phyloP scores from a whole-genome alignment of 37 sponge, comb jelly and placozoan genomes.

The Diacarnus erythraeanus region DNA sequence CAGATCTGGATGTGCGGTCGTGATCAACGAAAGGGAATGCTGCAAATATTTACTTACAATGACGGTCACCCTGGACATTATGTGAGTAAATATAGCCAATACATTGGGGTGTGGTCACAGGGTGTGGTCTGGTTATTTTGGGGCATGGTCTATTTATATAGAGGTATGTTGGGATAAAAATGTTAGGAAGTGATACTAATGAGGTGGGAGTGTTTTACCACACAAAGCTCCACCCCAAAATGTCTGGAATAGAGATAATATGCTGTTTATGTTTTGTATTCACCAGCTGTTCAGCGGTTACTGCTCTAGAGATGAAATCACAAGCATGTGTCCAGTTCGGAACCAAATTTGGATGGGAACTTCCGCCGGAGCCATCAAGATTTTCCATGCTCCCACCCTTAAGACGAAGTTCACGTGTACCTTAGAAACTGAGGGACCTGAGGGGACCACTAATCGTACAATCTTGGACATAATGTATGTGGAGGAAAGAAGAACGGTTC shows the following conservation, averaged over 20 bases:
- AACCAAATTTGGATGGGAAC: slow-evolving; percentile 76
- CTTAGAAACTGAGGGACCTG: background rate
- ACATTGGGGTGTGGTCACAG: no score
- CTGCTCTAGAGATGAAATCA: slow-evolving; percentile 48
- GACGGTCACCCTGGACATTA: slow-evolving; percentile 46
- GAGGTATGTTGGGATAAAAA: no score
- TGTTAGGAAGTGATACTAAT: no score
- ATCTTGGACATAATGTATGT: slow-evolving; percentile 63
- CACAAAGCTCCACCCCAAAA: no score
- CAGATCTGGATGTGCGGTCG: slow-evolving; percentile 85
- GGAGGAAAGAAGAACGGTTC: slow-evolving; percentile 31
- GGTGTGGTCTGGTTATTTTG: no score
- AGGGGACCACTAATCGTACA: background rate
- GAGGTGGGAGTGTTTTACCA: no score
- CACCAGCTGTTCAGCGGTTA: slow-evolving; percentile 49
- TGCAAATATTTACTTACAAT: slow-evolving; percentile 60
- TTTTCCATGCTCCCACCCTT: slow-evolving; percentile 55
- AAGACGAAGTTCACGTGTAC: slow-evolving; percentile 26
- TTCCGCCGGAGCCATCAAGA: slow-evolving; percentile 26
- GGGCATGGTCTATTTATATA: no score
- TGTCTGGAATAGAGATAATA: no score
- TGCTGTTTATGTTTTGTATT: no score
- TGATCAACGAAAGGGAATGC: slow-evolving; percentile 65
- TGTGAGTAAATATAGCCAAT: slow-evolving; percentile 44
- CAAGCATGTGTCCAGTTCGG: slow-evolving; percentile 50